Percentiles rank a stretch among this genome's conserved stretches.
Evolutionary conservation across 2,113 vertebrate genomes (phyloP).

Genomic region (Antennarius striatus): DNA sequence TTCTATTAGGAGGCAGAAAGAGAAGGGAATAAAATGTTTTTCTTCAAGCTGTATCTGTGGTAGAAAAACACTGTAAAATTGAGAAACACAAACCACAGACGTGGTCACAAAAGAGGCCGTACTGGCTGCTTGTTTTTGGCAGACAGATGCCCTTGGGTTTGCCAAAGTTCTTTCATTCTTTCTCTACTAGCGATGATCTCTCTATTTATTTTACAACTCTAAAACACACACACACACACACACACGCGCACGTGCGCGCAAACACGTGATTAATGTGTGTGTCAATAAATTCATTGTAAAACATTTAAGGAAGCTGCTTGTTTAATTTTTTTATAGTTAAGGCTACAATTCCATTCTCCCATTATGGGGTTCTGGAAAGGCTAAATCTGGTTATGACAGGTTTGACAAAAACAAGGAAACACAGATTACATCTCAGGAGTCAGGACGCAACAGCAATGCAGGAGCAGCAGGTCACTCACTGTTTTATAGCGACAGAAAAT

Average conservation of each 20-base stretch:
- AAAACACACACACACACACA: slow-evolving; percentile 12
- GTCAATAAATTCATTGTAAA: slow-evolving; percentile 2
- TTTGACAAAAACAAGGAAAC: slow-evolving; percentile 42
- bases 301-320: slow-evolving; percentile 36
- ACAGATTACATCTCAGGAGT: slow-evolving; percentile 18
- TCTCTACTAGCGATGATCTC: slow-evolving; percentile 14
- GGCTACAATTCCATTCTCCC: slow-evolving; percentile 22
- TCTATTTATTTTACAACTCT: slow-evolving; percentile 8
- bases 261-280: slow-evolving; percentile 1
- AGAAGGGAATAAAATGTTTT: slow-evolving; percentile 27
- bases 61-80: slow-evolving; percentile 36
- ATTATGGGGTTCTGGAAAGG: slow-evolving; percentile 25
- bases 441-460: slow-evolving; percentile 11
- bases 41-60: slow-evolving; percentile 29
- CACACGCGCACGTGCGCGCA: not conserved
- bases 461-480: not conserved
- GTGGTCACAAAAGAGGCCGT: slow-evolving; percentile 37
- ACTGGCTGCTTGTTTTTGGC: slow-evolving; percentile 44
- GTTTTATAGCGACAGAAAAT: slow-evolving; percentile 3
- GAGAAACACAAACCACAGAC: slow-evolving; percentile 41
- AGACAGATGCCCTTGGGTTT: slow-evolving; percentile 8
- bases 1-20: slow-evolving; percentile 73
- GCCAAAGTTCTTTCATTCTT: slow-evolving; percentile 17
- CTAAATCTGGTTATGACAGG: slow-evolving; percentile 32
- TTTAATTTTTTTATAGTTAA: slow-evolving; percentile 2